A percentile compares a stretch with the other conserved stretches of the same genome.
Evolutionary conservation across 2,888 invertebrate genomes (phyloP).

Genomic region (Calliphora vomitoria): DNA sequence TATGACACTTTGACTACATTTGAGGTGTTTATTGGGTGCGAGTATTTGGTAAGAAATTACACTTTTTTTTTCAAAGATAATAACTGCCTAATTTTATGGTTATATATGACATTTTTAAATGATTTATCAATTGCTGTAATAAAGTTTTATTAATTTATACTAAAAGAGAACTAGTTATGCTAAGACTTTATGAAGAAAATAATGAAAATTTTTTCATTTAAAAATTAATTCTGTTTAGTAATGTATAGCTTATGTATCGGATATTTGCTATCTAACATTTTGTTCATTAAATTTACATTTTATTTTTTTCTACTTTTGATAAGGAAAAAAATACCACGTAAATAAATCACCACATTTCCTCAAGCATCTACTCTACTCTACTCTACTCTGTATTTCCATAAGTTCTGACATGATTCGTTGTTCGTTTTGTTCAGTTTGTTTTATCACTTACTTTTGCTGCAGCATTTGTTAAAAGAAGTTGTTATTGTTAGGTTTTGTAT

Average conservation of each 20-base stretch:
- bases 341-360: no score
- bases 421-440: not conserved
- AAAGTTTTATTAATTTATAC: not conserved
- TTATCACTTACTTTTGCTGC: slow-evolving; percentile 4
- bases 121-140: not conserved
- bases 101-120: not conserved
- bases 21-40: slow-evolving; percentile 39
- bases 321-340: no score
- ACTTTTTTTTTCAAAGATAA: slow-evolving; percentile 19
- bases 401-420: not conserved
- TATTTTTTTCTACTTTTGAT: no score
- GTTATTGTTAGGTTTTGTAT: not conserved
- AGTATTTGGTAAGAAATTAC: slow-evolving; percentile 16
- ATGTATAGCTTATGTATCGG: no score
- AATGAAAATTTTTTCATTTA: no score
- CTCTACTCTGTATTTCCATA: no score
- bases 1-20: slow-evolving; percentile 20
- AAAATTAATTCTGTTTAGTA: no score
- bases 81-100: slow-evolving; percentile 9
- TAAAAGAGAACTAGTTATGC: not conserved
- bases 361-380: no score
- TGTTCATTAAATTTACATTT: no score
- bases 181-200: no score
- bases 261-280: no score
- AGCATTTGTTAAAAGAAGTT: slow-evolving; percentile 9